phyloP scores from a whole-genome alignment of 2,113 vertebrate genomes.

The Ameiurus melas region DNA sequence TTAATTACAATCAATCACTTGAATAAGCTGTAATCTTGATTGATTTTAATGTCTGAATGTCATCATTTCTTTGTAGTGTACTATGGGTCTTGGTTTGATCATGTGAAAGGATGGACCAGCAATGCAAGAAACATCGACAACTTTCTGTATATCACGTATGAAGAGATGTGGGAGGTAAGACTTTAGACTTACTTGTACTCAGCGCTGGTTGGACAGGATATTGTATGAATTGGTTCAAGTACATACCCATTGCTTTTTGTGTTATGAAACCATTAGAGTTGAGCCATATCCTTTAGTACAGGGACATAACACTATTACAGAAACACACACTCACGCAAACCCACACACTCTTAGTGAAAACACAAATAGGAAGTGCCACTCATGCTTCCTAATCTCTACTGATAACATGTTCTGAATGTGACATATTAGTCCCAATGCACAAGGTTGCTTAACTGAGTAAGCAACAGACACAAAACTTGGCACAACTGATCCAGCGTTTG shows the following conservation, averaged over 20 bases:
- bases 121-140: conserved; percentile 61
- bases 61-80: conserved; percentile 66
- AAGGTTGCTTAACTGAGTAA: background rate
- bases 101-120: conserved; percentile 80
- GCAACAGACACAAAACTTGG: background rate
- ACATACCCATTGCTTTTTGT: background rate
- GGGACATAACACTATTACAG: background rate
- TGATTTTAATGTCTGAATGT: background rate
- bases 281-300: background rate
- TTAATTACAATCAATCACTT: background rate
- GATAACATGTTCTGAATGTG: background rate
- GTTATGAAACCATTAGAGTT: background rate
- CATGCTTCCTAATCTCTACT: background rate
- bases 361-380: background rate
- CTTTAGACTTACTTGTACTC: background rate
- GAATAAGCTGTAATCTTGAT: background rate
- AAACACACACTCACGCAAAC: background rate
- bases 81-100: conserved; percentile 86
- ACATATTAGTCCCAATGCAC: background rate
- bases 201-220: background rate
- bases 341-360: background rate
- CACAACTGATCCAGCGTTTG: background rate
- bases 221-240: background rate
- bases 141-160: conserved; percentile 78
- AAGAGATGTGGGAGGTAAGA: conserved; percentile 80